phyloP scores from a whole-genome alignment of 2,113 vertebrate genomes.

The Caretta caretta region DNA sequence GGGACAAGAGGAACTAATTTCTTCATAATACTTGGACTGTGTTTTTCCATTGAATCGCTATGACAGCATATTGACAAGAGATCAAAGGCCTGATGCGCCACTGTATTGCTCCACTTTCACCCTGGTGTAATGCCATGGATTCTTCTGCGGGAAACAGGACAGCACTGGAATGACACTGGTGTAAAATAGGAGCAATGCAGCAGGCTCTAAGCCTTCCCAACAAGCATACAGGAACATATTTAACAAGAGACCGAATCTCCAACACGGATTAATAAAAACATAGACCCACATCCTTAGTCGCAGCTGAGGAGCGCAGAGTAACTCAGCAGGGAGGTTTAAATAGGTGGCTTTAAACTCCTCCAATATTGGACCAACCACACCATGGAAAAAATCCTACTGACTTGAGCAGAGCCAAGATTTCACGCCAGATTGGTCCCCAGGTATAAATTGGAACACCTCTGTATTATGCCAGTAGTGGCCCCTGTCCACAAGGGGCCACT shows the following conservation, averaged over 20 bases:
- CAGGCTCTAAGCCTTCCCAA: constrained; percentile 14
- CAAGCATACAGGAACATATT: constrained; percentile 15
- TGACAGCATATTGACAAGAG: background rate
- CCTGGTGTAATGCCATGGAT: rapidly evolving
- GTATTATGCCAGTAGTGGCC: background rate
- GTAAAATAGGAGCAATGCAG: background rate
- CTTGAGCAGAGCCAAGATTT: background rate
- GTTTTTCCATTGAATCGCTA: background rate
- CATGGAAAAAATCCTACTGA: background rate
- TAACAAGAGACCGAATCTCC: background rate
- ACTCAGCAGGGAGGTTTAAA: background rate
- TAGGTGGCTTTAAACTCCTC: background rate
- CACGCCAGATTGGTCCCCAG: background rate
- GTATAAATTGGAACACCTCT: background rate
- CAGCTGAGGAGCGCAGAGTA: rapidly evolving
- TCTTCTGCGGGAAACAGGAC: background rate
- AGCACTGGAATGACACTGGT: background rate
- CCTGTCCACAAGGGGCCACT: background rate
- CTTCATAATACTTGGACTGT: background rate
- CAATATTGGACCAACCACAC: background rate
- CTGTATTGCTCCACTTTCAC: background rate
- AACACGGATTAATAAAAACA: background rate
- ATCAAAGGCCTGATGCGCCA: background rate
- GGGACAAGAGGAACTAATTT: background rate
- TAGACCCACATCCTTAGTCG: background rate